These are phyloP conservation scores for Bos javanicus DNA, from an alignment of 2,113 vertebrate species.

Conservation along the genomic window DNA sequence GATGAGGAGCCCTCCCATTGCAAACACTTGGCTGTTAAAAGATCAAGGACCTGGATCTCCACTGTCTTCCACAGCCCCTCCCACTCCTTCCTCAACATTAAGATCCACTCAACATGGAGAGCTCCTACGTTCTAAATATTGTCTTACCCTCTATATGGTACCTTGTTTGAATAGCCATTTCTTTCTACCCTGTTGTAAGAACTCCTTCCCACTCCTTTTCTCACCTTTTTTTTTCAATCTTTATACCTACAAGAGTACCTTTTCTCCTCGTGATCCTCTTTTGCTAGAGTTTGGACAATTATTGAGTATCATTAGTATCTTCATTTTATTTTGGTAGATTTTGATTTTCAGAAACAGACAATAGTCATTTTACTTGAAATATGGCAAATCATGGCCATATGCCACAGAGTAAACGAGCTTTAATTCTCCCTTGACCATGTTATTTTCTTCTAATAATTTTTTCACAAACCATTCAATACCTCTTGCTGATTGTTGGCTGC, in stretches of 20 bases:
- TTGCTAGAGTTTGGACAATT: background rate
- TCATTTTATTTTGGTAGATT: background rate
- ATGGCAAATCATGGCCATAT: background rate
- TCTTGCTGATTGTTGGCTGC: background rate
- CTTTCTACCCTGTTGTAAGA: background rate
- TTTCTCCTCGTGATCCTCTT: background rate
- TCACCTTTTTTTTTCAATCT: background rate
- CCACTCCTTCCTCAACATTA: background rate
- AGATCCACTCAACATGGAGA: background rate
- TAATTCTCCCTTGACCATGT: background rate
- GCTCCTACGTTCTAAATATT: background rate
- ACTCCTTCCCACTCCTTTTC: background rate
- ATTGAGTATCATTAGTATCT: background rate
- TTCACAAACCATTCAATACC: background rate
- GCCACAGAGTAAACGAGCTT: background rate
- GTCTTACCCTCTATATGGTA: background rate
- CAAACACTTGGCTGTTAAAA: background rate
- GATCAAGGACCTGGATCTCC: background rate
- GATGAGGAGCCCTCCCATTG: background rate
- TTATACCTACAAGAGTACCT: background rate
- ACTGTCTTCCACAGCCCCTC: background rate
- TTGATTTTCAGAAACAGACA: background rate
- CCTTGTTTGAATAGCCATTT: background rate
- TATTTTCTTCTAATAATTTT: background rate
- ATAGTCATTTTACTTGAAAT: background rate